These are phyloP conservation scores for Athene cunicularia DNA, from an alignment of 2,113 vertebrate genomes.

Conservation along the genomic window DNA sequence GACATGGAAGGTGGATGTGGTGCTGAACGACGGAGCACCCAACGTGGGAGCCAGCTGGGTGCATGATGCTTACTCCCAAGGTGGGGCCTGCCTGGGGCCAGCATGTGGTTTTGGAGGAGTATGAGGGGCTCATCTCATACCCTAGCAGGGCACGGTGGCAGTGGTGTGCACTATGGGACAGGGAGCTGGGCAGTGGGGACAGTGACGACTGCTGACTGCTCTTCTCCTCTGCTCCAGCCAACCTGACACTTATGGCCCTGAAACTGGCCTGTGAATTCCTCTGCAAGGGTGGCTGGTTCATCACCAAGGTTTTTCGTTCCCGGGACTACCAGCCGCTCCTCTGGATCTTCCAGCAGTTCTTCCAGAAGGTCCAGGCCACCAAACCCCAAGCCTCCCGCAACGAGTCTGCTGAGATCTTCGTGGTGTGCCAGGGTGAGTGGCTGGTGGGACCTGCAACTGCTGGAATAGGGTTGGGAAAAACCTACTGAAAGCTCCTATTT, in stretches of 20 bases:
- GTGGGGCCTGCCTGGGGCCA: conserved; percentile 31
- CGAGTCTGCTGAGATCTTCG: conserved; percentile 96
- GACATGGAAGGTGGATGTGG: conserved; percentile 96
- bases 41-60: conserved; percentile 96
- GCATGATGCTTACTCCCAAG: conserved; percentile 94
- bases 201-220: rapidly evolving
- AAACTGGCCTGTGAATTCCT: conserved; percentile 93
- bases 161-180: rapidly evolving
- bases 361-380: conserved; percentile 92
- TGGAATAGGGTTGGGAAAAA: neutral
- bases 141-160: neutral
- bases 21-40: conserved; percentile 93
- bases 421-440: conserved; percentile 90
- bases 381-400: conserved; percentile 96
- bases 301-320: conserved; percentile 97
- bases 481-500: neutral
- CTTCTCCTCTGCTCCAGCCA: conserved; percentile 70
- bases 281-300: conserved; percentile 89
- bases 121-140: rapidly evolving
- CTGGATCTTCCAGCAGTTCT: conserved; percentile 98
- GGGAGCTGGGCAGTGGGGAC: neutral
- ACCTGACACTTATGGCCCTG: conserved; percentile 91
- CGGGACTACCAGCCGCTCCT: conserved; percentile 94
- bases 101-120: rapidly evolving
- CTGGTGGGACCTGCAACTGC: rapidly evolving